phyloP scores from a whole-genome alignment of 2,797 vertebrate genomes.

The Geotria australis region DNA sequence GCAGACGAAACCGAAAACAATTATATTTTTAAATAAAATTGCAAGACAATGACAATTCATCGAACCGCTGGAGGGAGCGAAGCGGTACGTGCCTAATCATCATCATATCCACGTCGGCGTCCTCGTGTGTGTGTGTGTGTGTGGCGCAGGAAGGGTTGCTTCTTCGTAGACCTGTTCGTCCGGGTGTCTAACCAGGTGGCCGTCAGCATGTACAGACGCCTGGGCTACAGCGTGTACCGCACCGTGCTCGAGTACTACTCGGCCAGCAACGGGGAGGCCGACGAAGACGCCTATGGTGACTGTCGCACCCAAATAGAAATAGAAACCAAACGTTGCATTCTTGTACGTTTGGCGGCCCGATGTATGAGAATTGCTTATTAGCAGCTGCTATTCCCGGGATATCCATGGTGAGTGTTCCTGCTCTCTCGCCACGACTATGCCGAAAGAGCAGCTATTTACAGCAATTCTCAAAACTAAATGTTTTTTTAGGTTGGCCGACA shows the following conservation, averaged over 20 bases:
- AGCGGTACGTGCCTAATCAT: no score
- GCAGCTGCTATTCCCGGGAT: no score
- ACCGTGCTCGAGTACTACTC: slow-evolving; percentile 82
- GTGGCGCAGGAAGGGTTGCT: slow-evolving; percentile 46
- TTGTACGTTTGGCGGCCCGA: neutral
- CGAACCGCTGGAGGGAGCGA: no score
- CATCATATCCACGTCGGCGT: no score
- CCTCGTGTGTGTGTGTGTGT: no score
- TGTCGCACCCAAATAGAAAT: neutral
- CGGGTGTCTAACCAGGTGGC: slow-evolving; percentile 86
- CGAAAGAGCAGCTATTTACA: no score
- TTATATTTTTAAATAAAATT: no score
- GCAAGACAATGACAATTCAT: no score
- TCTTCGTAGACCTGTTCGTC: slow-evolving; percentile 82
- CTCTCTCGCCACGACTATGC: no score
- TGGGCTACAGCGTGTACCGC: slow-evolving; percentile 76
- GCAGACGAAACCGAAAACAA: no score
- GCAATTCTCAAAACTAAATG: neutral
- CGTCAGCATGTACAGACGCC: slow-evolving; percentile 75
- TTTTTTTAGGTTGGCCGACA: neutral
- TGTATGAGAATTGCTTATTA: no score
- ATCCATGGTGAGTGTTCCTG: no score
- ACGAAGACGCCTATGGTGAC: slow-evolving; percentile 74
- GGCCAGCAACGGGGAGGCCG: slow-evolving; percentile 66
- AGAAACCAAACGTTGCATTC: neutral